Percentiles rank a stretch among this genome's conserved stretches.
Evolutionary conservation across 2,797 vertebrate genomes (phyloP).

Genomic region (Buphagus erythrorhynchus): DNA sequence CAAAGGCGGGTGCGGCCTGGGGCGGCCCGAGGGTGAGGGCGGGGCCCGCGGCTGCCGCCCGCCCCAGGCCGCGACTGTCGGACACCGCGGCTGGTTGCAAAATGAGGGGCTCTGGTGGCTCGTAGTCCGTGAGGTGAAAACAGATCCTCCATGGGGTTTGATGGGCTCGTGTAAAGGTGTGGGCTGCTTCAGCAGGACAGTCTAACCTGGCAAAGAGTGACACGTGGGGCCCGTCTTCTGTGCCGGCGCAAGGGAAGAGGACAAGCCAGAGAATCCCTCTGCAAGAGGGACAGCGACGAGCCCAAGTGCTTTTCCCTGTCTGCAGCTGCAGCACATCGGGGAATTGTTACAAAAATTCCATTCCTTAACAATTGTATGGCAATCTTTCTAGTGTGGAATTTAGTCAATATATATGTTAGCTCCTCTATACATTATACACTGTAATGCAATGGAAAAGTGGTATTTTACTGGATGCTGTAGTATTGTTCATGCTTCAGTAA

Average conservation of each 20-base stretch:
- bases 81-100: rapidly evolving
- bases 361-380: not conserved
- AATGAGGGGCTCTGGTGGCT: not conserved
- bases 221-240: rapidly evolving
- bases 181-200: not conserved
- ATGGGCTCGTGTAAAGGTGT: not conserved
- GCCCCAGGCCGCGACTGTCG: rapidly evolving
- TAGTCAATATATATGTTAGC: not conserved
- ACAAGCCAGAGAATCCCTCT: not conserved
- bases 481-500: not conserved
- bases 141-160: rapidly evolving
- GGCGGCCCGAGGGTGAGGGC: rapidly evolving
- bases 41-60: rapidly evolving
- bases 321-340: rapidly evolving
- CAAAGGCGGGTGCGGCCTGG: rapidly evolving
- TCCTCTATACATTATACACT: not conserved
- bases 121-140: rapidly evolving
- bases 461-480: not conserved
- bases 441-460: not conserved
- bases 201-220: not conserved
- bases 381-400: not conserved
- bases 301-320: not conserved
- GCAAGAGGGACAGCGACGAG: rapidly evolving
- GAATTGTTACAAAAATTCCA: not conserved
- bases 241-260: not conserved